Conservation (phyloP, 2,113 vertebrate genomes). For the Cyrtonyx montezumae region DNA sequence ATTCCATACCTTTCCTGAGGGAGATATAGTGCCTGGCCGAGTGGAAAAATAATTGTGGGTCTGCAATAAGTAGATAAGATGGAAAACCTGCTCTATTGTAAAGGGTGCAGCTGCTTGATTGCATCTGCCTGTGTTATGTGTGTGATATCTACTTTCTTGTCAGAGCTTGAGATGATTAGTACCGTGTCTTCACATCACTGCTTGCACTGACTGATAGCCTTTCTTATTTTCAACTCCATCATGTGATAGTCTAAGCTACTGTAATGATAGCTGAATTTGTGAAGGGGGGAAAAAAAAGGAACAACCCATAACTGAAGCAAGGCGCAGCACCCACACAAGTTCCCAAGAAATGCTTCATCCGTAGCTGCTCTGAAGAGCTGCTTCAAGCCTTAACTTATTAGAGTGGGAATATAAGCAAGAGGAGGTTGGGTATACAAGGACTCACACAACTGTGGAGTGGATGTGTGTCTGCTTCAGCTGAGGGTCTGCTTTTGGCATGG, state of each 20-base stretch:
- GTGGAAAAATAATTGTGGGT: constrained; percentile 24
- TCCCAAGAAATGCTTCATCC: neutral
- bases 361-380: neutral
- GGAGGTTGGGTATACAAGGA: neutral
- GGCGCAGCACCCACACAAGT: neutral
- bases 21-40: neutral
- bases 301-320: constrained; percentile 1
- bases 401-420: neutral
- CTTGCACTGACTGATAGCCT: constrained; percentile 1
- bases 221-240: constrained; percentile 12
- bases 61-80: constrained; percentile 40
- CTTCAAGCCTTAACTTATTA: neutral
- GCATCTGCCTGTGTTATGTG: constrained; percentile 30
- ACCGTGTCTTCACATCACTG: constrained; percentile 2
- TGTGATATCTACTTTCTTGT: constrained; percentile 20
- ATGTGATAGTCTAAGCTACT: neutral
- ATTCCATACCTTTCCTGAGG: constrained; percentile 3
- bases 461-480: neutral
- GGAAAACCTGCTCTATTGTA: constrained; percentile 10
- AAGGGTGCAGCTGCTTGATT: constrained; percentile 32
- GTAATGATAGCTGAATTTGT: neutral
- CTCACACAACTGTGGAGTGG: neutral
- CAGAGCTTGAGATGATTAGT: constrained; percentile 5
- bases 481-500: neutral
- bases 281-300: neutral